phyloP scores from a whole-genome alignment of 1,140 invertebrate species.

The Heterodera carotae region DNA sequence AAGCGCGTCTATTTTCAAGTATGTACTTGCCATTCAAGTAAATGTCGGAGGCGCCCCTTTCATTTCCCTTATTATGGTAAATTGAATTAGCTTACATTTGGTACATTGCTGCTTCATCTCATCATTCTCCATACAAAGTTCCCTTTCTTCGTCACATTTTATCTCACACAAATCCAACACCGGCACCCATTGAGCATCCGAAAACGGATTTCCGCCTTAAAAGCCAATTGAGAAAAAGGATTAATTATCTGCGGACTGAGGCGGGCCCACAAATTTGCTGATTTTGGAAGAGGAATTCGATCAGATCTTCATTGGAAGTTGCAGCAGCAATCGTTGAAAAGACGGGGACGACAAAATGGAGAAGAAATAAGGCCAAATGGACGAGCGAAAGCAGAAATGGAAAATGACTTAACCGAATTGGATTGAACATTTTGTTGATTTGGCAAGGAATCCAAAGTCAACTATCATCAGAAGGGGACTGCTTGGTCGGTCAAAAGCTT shows the following conservation, averaged over 20 bases:
- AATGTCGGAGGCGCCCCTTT: too few species aligned
- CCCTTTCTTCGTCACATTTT: constrained; percentile 40
- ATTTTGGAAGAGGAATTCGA: constrained; percentile 28
- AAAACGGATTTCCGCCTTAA: constrained; percentile 51
- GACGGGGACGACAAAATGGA: neutral
- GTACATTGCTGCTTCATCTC: constrained; percentile 46
- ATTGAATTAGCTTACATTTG: constrained; percentile 45
- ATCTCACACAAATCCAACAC: constrained; percentile 51
- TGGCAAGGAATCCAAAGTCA: neutral
- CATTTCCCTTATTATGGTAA: too few species aligned
- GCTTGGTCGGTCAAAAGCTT: too few species aligned
- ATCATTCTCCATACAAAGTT: constrained; percentile 53
- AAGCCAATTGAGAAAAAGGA: constrained; percentile 5
- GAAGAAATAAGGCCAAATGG: neutral
- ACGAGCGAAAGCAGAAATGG: neutral
- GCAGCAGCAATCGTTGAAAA: neutral
- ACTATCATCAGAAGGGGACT: too few species aligned
- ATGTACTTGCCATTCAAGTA: too few species aligned
- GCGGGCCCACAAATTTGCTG: constrained; percentile 10
- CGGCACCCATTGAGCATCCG: constrained; percentile 56
- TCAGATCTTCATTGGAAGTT: constrained; percentile 4
- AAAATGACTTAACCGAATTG: neutral
- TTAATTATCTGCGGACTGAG: constrained; percentile 14
- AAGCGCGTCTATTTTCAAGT: too few species aligned
- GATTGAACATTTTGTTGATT: too few species aligned